phyloP scores from a whole-genome alignment of 1,140 invertebrate genomes.

The Bicyclus anynana region DNA sequence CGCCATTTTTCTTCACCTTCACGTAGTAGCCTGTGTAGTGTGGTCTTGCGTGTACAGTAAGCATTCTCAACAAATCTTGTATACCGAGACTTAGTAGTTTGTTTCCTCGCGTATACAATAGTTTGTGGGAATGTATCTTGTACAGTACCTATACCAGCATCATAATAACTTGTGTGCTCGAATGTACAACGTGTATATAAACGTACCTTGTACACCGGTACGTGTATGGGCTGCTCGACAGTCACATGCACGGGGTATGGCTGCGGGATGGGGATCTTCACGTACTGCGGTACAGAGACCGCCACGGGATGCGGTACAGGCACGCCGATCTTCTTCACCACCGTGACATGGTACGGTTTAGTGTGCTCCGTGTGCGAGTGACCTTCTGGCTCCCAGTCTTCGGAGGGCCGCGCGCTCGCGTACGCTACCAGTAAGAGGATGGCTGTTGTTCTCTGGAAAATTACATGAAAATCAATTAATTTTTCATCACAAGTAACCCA shows the following conservation, averaged over 20 bases:
- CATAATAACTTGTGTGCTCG: too few relatives aligned
- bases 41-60: too few relatives aligned
- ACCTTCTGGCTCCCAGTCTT: slow-evolving; percentile 90
- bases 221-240: slow-evolving; percentile 84
- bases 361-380: slow-evolving; percentile 80
- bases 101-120: too few relatives aligned
- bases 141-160: too few relatives aligned
- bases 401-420: slow-evolving; percentile 81
- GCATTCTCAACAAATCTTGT: too few relatives aligned
- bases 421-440: slow-evolving; percentile 82
- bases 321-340: slow-evolving; percentile 86
- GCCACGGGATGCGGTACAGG: slow-evolving; percentile 86
- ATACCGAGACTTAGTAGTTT: too few relatives aligned
- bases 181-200: background rate
- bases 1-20: too few relatives aligned
- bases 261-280: slow-evolving; percentile 85
- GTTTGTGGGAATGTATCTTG: too few relatives aligned
- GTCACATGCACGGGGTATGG: slow-evolving; percentile 85
- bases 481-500: too few relatives aligned
- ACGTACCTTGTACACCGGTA: slow-evolving; percentile 85
- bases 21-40: too few relatives aligned
- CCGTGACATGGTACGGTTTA: slow-evolving; percentile 83
- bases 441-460: slow-evolving; percentile 56
- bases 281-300: slow-evolving; percentile 84
- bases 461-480: background rate